phyloP scores from a whole-genome alignment of 2,797 vertebrate species.

The Arnoldichthys spilopterus region DNA sequence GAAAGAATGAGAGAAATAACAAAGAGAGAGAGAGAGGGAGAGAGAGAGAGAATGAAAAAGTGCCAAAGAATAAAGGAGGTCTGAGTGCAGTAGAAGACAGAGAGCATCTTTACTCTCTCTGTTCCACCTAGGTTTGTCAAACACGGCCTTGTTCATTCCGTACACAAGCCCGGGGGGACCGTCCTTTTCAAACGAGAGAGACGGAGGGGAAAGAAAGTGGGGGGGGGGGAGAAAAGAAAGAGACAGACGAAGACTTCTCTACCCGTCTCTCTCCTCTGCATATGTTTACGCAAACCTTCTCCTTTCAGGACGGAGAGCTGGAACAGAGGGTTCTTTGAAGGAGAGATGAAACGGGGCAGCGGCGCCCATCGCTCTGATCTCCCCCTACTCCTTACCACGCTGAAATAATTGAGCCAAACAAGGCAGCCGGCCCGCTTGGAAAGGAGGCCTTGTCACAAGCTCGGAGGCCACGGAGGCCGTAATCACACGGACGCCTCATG shows the following conservation, averaged over 20 bases:
- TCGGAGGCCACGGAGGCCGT: conserved; percentile 60
- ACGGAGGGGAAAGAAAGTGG: conserved; percentile 66
- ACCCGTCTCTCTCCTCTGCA: conserved; percentile 74
- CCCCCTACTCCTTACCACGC: conserved; percentile 71
- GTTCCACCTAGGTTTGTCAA: conserved; percentile 92
- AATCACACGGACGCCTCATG: conserved; percentile 31
- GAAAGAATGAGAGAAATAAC: background rate
- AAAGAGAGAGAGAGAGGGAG: background rate
- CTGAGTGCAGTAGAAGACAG: background rate
- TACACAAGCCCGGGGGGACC: conserved; percentile 86
- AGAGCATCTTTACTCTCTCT: conserved; percentile 85
- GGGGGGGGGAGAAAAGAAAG: conserved; percentile 59
- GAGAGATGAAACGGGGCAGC: conserved; percentile 73
- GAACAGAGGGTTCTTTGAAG: conserved; percentile 75
- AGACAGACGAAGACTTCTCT: conserved; percentile 70
- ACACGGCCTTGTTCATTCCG: conserved; percentile 83
- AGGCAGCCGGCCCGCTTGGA: conserved; percentile 69
- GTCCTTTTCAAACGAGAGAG: conserved; percentile 68
- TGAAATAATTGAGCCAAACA: conserved; percentile 81
- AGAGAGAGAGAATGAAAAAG: background rate
- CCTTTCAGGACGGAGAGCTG: conserved; percentile 75
- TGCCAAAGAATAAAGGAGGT: conserved; percentile 17
- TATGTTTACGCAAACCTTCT: conserved; percentile 77
- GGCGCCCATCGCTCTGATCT: conserved; percentile 46
- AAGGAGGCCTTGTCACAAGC: conserved; percentile 77